A percentile compares a stretch with the other conserved stretches of the same genome.
phyloP scores from a whole-genome alignment of 2,113 vertebrate species.

The Circaetus cinerascens region DNA sequence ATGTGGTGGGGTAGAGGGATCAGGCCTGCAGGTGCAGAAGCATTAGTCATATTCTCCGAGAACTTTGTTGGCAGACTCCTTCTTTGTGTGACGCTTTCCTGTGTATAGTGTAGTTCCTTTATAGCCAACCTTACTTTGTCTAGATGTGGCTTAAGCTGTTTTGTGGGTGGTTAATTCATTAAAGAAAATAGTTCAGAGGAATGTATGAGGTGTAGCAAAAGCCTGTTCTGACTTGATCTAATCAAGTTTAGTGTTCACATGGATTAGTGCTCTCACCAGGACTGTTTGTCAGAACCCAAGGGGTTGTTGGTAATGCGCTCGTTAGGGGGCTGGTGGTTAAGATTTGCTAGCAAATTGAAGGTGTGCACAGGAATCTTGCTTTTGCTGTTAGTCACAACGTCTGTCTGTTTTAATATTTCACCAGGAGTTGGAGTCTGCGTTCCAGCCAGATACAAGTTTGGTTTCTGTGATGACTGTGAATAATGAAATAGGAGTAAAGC shows the following conservation, averaged over 20 bases:
- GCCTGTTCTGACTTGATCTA: not conserved
- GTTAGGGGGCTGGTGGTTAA: not conserved
- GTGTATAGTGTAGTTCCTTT: not conserved
- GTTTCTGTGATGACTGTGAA: constrained; percentile 95
- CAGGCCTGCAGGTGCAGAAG: not conserved
- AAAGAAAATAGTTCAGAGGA: not conserved
- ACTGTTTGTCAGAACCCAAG: not conserved
- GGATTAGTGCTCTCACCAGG: not conserved
- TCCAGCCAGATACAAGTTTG: constrained; percentile 88
- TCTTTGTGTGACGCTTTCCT: not conserved
- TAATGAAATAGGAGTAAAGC: constrained; percentile 95
- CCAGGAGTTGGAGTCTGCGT: constrained; percentile 85
- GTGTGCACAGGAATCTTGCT: not conserved
- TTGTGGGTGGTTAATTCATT: not conserved
- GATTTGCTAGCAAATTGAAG: not conserved
- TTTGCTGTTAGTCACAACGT: not conserved
- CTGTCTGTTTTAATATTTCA: not conserved
- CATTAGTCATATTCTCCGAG: rapidly evolving
- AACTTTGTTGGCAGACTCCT: not conserved
- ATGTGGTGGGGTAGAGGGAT: not conserved
- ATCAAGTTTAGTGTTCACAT: rapidly evolving
- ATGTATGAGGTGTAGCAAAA: not conserved
- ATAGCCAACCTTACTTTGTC: not conserved
- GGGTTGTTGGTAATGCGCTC: not conserved
- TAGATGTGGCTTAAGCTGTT: not conserved